Base-by-base conservation (phyloP, 2,888 invertebrate genomes). In the Acronicta psi region DNA sequence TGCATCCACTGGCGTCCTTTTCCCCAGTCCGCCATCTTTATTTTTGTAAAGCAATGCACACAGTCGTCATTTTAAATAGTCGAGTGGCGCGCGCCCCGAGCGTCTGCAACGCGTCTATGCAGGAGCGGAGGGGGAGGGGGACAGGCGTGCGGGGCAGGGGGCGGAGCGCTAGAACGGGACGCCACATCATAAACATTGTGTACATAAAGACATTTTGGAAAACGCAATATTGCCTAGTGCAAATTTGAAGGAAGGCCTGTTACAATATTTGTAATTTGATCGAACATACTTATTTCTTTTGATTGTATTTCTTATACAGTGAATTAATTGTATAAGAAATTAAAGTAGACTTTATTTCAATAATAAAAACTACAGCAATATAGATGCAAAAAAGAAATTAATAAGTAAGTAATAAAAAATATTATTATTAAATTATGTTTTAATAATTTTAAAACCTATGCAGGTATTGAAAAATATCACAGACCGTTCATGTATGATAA, bases 1-100 rank as follows among this genome's bases (percentile, higher is more conserved):
- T 69, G 77, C 72, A 75, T 69, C 43, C 64, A 58, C 44, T 57
- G 53, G 71, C 64, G 69, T 72, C 73, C 77, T 73, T 70, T 65
- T 70, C 52, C 61, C 64, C 77, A 80, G 83, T 84, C 92, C 85
- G 93, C 93, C 93, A 93, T 93, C 91, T 92, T 93, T 92, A 91
- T 89, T 91, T 91, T 88, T 84, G 85, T 88, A 85, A 87, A 88
- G 88, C 89, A 85, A 80, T 87, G 90, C 89, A 88, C 82, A 82
- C 82, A 81, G 80, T 83, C 79, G 84, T 84, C 85, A 85, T 82
- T 83, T 82, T 75, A 78, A 78, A 81, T 74, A 77, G 75, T 75
- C 72, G 76, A 78, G 78, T 80, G 67, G 73, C 70, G 77, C 72
- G 72, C 73, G 65, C 78, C 79, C 77, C 74, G 60, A 70, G 57